Conservation (phyloP, 2,797 vertebrate species). For the Sebastes goodei region DNA sequence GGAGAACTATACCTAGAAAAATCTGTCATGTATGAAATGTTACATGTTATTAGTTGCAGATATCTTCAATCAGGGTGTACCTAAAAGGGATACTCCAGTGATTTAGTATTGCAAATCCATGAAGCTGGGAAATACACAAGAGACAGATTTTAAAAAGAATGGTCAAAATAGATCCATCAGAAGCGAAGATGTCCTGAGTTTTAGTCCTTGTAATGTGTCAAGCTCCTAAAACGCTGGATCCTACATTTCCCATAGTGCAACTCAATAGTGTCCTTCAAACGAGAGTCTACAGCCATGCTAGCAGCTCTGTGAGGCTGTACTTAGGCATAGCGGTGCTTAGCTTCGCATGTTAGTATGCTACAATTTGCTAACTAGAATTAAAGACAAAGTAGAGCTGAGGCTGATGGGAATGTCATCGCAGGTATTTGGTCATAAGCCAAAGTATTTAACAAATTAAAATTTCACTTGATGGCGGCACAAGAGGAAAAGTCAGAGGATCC, state of each 20-base stretch:
- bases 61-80: neutral
- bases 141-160: neutral
- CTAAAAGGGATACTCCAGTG: neutral
- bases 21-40: neutral
- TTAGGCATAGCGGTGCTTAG: neutral
- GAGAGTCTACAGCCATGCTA: neutral
- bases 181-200: neutral
- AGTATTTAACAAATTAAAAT: neutral
- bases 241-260: neutral
- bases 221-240: neutral
- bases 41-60: neutral
- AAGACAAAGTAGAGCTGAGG: neutral
- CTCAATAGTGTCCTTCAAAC: neutral
- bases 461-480: neutral
- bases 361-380: fast-evolving
- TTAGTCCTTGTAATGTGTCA: neutral
- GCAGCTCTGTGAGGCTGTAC: neutral
- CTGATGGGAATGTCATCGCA: neutral
- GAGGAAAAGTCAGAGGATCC: neutral
- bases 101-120: neutral
- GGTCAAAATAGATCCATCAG: neutral
- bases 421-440: neutral
- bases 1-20: slow-evolving; percentile 2
- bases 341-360: neutral
- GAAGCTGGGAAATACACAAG: neutral